Base-by-base conservation (phyloP, 2,113 vertebrate genomes). In the Tupaia tana region DNA sequence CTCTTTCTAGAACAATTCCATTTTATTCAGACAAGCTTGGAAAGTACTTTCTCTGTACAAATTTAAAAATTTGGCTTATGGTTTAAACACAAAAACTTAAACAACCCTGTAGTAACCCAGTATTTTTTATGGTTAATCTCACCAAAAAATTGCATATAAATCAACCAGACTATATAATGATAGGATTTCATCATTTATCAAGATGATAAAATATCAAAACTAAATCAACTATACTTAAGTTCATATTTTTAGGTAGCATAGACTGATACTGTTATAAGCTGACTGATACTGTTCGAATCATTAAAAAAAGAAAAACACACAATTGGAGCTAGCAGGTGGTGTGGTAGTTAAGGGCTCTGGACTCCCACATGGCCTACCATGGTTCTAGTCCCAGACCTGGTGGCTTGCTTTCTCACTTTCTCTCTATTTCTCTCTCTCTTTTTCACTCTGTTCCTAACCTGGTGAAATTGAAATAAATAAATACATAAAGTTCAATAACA, bases 31-130 rank as follows among this genome's bases (percentile, higher is more conserved):
- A 13, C 34, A 91, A 78, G 25, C 8, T 52, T 63, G 59, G 43
- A 93, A 91, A 86, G 59, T 2, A 71, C 59, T 91, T 94, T 14
- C 64, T 82, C 56, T 78, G 18, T 12, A 75, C 61, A 29, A 86
- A 87, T 90, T 31, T 79, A 29, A 91, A 90, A 84, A 43, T 70
- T 80, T 73, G 31, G 16, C 34, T 82, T 91, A n/a, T 84, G n/a
- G 22, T 80, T 96, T 84, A 89, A 86, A 84, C 43, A 91, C 24
- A 91, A 73, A 96, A 80, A 12, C 14, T 93, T 89, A 96, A 97
- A 75, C 59, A 11, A 1, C 9, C 19, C 83, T 43, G 13, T 63
- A 80, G 6, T 54, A 64, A 81, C 0, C n/a, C 22, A 31, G 52
- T 29, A 79, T 90, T 87, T 92, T 52, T 73, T 90, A 27, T 95